Conservation (phyloP, 2,113 vertebrate species). For the Chauna torquata region DNA sequence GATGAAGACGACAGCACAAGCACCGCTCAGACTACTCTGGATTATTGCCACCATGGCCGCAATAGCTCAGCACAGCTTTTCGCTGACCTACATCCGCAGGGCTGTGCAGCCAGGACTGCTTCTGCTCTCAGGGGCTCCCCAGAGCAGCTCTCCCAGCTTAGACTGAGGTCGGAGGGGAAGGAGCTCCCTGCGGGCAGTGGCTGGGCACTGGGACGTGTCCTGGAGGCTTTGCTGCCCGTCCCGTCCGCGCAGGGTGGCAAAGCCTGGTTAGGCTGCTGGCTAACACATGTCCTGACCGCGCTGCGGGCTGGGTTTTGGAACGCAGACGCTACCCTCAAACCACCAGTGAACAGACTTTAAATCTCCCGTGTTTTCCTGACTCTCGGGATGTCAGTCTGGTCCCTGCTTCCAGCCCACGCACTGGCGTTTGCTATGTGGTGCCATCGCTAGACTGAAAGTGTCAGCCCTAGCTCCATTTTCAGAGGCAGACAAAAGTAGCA, state of each 20-base stretch:
- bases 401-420: not conserved
- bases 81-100: not conserved
- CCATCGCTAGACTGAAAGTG: not conserved
- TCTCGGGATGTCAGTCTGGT: not conserved
- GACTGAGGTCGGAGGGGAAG: not conserved
- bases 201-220: not conserved
- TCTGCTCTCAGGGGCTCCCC: not conserved
- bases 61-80: not conserved
- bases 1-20: fast-evolving
- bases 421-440: not conserved
- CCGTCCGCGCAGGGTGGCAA: fast-evolving
- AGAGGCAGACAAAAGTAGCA: not conserved
- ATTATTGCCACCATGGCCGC: not conserved
- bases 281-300: not conserved
- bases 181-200: not conserved
- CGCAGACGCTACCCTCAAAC: not conserved
- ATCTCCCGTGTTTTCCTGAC: not conserved
- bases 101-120: not conserved
- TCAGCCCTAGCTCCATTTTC: not conserved
- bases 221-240: fast-evolving
- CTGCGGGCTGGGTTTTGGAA: not conserved
- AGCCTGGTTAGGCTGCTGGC: not conserved
- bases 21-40: not conserved
- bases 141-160: fast-evolving
- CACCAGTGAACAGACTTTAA: not conserved